Base-by-base conservation (phyloP, 2,113 vertebrate species). In the Xerus inauris region DNA sequence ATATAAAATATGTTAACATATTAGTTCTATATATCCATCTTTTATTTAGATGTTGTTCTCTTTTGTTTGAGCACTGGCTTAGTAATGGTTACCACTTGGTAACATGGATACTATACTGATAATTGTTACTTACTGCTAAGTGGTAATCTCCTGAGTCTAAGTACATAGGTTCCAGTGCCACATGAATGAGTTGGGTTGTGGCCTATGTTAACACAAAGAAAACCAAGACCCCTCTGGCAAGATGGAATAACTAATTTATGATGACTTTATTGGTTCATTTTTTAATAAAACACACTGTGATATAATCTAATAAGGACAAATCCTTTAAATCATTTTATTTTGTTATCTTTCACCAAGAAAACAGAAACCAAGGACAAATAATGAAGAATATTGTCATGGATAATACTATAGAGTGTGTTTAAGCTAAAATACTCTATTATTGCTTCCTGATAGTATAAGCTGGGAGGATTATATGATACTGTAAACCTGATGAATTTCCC, bases 281-380 rank as follows among this genome's bases (percentile, higher is more conserved):
- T 88, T 91, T 26, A 93, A 93, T 80, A 87, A 89, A 93, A 89
- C 90, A 80, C 8, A 87, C 57, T 51, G 19, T 83, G 42, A 49
- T 80, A 92, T 47, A 75, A 85, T 93, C 6, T 86, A 96, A 93
- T 94, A 91, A 95, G 32, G 20, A 67, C 42, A 80, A 88, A 94
- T 67, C n/a, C 11, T 92, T 91, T 57, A 84, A 92, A 88, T 86
- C 11, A 64, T 45, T 95, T 87, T 93, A 65, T 13, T 69, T 97
- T 88, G 83, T 88, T 64, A 77, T 89, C 59, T 94, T 88, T 79
- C 35, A 80, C n/a, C 30, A 75, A 89, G 54, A 84, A 90, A 92
- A 59, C 14, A 88, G 20, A 97, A 95, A 89, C 19, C 32, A 89
- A 87, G 38, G 75, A 62, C 64, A 97, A 79, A 83, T 82, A 86